Evolutionary conservation across 2,113 vertebrate genomes (phyloP), one percentile per base, ranked within the genome.

Genomic region (Ammodramus savannarum): DNA sequence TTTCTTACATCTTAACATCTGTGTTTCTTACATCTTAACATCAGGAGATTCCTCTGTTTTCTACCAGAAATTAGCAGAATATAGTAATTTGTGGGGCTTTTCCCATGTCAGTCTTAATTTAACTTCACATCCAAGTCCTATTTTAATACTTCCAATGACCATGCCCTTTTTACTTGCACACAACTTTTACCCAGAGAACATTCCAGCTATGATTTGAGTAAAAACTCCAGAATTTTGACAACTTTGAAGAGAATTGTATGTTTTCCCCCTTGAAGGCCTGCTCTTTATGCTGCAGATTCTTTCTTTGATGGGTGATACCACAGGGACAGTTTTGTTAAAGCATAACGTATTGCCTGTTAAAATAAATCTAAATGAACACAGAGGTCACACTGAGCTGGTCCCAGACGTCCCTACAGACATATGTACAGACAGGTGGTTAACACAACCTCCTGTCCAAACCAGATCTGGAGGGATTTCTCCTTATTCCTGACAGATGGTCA

Each of bases 311-410:
- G 67, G 66, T 86, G 58, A 76, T 84, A 57, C 91, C 90, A 88
- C 86, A 91, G 90, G 85, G 87, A 91, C 32, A 32, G 46, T 94
- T 95, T 95, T 94, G 59, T 85, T 94, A 94, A 68, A 91, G 68
- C 85, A 49, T 71, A 85, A 76, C 25, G 59, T 77, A 72, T 77
- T 95, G 93, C 26, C 78, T 90, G 91, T 96, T 97, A 90, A 93
- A 95, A 96, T 96, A 94, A 96, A 96, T 96, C 63, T 92, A 62
- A 94, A 93, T 91, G 83, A 95, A 91, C 93, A 92, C 4, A 25
- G 90, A 82, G 76, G 87, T 90, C 89, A 87, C 67, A 85, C 44
- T 72, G 78, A 87, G 68, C 63, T 95, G 41, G 88, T 95, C 90
- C 88, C 93, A 48, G 4, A 80, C 36, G 91, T 93, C 83, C 87